Percentiles rank a stretch among this genome's conserved stretches.
phyloP scores from a whole-genome alignment of 2,888 invertebrate genomes.

The Acholoe squamosa region DNA sequence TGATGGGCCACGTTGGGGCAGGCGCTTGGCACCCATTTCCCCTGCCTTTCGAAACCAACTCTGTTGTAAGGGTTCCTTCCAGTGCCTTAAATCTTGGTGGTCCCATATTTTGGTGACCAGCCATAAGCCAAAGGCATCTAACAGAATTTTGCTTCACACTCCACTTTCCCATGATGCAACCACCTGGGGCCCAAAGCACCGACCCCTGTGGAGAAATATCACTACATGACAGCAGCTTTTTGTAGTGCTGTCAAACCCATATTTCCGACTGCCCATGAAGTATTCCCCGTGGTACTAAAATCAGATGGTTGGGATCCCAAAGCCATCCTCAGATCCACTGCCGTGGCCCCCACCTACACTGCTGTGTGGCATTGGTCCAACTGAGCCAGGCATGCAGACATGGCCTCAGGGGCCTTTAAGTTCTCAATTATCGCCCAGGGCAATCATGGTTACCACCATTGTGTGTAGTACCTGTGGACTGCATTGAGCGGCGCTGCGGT shows the following conservation, averaged over 20 bases:
- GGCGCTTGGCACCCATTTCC: too few relatives aligned
- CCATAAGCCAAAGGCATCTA: too few relatives aligned
- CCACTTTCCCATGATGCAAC: too few relatives aligned
- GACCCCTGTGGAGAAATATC: too few relatives aligned
- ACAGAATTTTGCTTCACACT: too few relatives aligned
- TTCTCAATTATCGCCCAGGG: conserved; percentile 21
- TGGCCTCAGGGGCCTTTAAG: conserved; percentile 2
- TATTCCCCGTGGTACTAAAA: neutral
- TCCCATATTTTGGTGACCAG: too few relatives aligned
- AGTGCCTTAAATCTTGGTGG: too few relatives aligned
- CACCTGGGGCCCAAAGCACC: too few relatives aligned
- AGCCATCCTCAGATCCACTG: conserved; percentile 8
- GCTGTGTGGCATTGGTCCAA: conserved; percentile 31
- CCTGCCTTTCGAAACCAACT: too few relatives aligned
- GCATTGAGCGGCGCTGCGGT: neutral
- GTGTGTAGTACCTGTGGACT: neutral
- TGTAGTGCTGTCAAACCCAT: neutral
- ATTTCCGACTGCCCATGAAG: neutral
- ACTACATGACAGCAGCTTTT: too few relatives aligned
- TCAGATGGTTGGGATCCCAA: neutral
- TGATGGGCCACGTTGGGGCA: too few relatives aligned
- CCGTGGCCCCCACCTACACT: neutral
- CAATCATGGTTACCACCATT: conserved; percentile 22
- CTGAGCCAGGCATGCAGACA: conserved; percentile 43
- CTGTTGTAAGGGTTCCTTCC: too few relatives aligned